A percentile compares a stretch with the other conserved stretches of the same genome.
Evolutionary conservation across 2,113 vertebrate species (phyloP).

Genomic region (Eudyptes chrysolophus): DNA sequence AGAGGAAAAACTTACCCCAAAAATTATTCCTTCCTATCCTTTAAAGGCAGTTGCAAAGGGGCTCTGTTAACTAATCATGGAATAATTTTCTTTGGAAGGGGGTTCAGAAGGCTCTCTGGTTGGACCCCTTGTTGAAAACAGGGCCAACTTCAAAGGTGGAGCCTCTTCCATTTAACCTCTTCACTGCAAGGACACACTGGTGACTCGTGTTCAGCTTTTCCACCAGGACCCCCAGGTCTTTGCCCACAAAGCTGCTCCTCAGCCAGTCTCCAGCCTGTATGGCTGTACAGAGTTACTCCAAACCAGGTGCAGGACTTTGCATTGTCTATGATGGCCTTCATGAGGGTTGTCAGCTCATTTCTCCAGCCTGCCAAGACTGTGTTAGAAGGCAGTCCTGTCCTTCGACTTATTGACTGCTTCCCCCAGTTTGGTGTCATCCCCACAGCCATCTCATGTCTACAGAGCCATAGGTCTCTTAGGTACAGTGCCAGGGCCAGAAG

Average conservation of each 20-base stretch:
- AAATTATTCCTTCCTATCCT: neutral
- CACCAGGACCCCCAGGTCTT: neutral
- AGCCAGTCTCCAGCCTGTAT: neutral
- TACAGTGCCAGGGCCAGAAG: neutral
- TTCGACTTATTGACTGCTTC: too few relatives aligned
- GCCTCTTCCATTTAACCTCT: neutral
- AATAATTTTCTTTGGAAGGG: neutral
- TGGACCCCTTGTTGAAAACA: neutral
- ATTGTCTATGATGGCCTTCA: fast-evolving
- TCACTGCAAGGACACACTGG: neutral
- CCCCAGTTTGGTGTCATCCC: neutral
- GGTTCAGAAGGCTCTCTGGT: neutral
- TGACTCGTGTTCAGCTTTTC: neutral
- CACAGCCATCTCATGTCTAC: neutral
- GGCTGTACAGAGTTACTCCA: fast-evolving
- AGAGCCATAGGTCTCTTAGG: neutral
- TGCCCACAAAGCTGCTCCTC: neutral
- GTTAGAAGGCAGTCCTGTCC: neutral
- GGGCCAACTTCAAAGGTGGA: neutral
- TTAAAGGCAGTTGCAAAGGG: neutral
- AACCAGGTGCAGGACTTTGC: too few relatives aligned
- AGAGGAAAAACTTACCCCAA: neutral
- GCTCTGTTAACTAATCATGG: neutral
- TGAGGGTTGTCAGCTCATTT: neutral
- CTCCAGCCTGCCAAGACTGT: neutral